Percentiles rank a stretch among this genome's conserved stretches.
These are phyloP conservation scores for Euwallacea similis DNA, from an alignment of 1,140 invertebrate species.

Conservation along the genomic window DNA sequence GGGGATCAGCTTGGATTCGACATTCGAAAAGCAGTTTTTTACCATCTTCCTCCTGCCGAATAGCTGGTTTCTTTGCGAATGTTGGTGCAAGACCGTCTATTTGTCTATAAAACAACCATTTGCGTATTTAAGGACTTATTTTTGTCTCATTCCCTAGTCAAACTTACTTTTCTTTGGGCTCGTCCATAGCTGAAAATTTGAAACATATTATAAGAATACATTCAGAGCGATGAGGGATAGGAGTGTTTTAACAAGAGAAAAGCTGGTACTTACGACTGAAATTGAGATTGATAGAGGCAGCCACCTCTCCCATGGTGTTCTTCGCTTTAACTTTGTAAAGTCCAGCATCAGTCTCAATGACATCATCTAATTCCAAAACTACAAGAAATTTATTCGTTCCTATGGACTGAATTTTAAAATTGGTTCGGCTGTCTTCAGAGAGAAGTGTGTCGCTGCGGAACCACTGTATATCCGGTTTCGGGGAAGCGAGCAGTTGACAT, in stretches of 20 bases:
- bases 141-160: not conserved
- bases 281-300: constrained; percentile 97
- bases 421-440: constrained; percentile 78
- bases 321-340: constrained; percentile 97
- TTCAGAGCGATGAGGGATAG: not conserved
- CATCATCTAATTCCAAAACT: constrained; percentile 91
- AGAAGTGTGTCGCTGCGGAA: constrained; percentile 84
- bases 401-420: constrained; percentile 82
- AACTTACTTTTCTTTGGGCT: constrained; percentile 81
- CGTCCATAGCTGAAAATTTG: constrained; percentile 73
- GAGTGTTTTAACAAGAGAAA: not conserved
- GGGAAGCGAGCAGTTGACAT: constrained; percentile 77
- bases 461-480: constrained; percentile 91
- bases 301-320: constrained; percentile 96
- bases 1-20: constrained; percentile 90
- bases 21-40: constrained; percentile 95
- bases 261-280: constrained; percentile 88
- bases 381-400: constrained; percentile 86
- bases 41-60: constrained; percentile 95
- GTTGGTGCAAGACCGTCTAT: constrained; percentile 96
- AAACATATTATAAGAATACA: too few relatives aligned
- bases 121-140: not conserved
- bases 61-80: constrained; percentile 95
- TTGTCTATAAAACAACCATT: constrained; percentile 67
- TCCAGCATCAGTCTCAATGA: constrained; percentile 93